phyloP scores from a whole-genome alignment of 2,113 vertebrate species.

The Danionella cerebrum region DNA sequence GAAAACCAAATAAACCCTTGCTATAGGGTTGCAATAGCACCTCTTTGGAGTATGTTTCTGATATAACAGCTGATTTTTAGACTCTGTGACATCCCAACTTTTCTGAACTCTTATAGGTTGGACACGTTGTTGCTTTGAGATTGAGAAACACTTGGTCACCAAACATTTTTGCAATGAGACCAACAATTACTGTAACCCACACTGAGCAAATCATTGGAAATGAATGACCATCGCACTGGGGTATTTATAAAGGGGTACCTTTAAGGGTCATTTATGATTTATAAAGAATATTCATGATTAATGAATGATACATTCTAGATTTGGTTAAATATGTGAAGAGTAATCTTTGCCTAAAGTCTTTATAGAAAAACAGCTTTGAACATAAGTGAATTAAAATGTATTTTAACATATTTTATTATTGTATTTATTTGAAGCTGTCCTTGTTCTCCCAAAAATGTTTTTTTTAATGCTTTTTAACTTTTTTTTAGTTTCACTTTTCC shows the following conservation, averaged over 20 bases:
- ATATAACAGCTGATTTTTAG: background rate
- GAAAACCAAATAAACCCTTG: too few species aligned
- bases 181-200: background rate
- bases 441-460: too few species aligned
- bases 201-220: background rate
- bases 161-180: background rate
- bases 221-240: background rate
- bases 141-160: background rate
- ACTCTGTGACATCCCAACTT: background rate
- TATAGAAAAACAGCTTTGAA: background rate
- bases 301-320: background rate
- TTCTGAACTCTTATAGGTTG: background rate
- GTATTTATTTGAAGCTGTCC: too few species aligned
- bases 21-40: too few species aligned
- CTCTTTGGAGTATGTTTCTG: background rate
- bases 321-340: slow-evolving; percentile 28
- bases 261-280: background rate
- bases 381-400: background rate
- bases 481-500: too few species aligned
- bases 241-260: background rate
- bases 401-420: too few species aligned
- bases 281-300: background rate
- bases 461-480: too few species aligned
- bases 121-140: background rate
- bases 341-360: slow-evolving; percentile 1